Conservation (phyloP, 2,888 invertebrate genomes). For the Nowickia ferox region DNA sequence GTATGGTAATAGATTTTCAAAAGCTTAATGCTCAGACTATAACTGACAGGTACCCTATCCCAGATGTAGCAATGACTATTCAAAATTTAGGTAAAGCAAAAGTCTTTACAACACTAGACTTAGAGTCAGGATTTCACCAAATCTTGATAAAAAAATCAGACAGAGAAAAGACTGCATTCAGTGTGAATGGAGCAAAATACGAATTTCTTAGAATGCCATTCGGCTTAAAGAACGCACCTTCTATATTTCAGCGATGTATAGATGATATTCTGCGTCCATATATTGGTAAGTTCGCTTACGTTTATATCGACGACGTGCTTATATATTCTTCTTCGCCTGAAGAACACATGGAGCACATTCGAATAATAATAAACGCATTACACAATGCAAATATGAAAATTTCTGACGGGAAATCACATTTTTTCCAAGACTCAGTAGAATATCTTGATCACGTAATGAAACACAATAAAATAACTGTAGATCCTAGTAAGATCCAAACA, state of each 20-base stretch:
- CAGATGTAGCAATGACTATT: constrained; percentile 4
- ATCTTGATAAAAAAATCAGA: constrained; percentile 15
- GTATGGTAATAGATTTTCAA: constrained; percentile 8
- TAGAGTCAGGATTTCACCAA: constrained; percentile 12
- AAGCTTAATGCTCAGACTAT: not conserved
- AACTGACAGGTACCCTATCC: not conserved
- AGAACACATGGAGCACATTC: not conserved
- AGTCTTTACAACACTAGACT: constrained; percentile 1
- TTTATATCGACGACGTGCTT: constrained; percentile 13
- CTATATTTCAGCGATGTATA: constrained; percentile 27
- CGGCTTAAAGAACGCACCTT: constrained; percentile 30
- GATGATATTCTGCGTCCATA: constrained; percentile 11
- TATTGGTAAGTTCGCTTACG: constrained; percentile 17
- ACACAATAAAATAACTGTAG: constrained; percentile 5
- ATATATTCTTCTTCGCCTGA: not conserved
- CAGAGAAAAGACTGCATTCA: constrained; percentile 25
- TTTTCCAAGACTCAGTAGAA: too few relatives aligned
- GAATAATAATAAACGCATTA: constrained; percentile 3
- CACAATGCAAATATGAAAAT: not conserved
- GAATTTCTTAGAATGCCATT: constrained; percentile 38
- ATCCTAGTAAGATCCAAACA: too few relatives aligned
- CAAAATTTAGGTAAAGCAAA: constrained; percentile 16
- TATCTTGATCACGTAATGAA: not conserved
- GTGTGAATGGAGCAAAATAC: constrained; percentile 11
- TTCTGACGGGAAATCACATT: not conserved